Conservation (phyloP, 2,113 vertebrate species). For the Agapornis roseicollis region DNA sequence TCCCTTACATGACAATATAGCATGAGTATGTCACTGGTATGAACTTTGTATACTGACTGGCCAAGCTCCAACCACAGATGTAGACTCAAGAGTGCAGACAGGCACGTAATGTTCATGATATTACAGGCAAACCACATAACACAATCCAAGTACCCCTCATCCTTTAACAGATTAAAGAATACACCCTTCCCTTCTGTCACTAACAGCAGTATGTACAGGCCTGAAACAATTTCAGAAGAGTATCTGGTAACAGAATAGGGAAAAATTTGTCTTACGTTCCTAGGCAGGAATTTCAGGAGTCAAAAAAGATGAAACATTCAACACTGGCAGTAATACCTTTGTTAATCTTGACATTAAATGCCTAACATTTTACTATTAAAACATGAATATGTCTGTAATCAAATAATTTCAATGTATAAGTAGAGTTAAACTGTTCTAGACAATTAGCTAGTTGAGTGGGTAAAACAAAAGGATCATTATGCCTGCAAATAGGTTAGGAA, state of each 20-base stretch:
- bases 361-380: not conserved
- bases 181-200: not conserved
- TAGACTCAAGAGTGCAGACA: not conserved
- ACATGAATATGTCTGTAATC: not conserved
- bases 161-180: not conserved
- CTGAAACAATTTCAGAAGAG: not conserved
- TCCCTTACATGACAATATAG: not conserved
- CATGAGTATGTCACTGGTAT: not conserved
- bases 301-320: not conserved
- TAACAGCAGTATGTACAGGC: not conserved
- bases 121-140: fast-evolving
- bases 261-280: not conserved
- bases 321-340: not conserved
- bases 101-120: not conserved
- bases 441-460: not conserved
- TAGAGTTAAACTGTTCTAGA: not conserved
- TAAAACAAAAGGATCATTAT: not conserved
- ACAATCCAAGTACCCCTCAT: not conserved
- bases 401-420: not conserved
- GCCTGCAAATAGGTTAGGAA: not conserved
- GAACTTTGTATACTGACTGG: not conserved
- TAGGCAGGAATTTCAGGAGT: not conserved
- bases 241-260: not conserved
- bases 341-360: not conserved
- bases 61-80: not conserved